phyloP scores from a whole-genome alignment of 2,888 invertebrate genomes.

The Ethmia dodecea region DNA sequence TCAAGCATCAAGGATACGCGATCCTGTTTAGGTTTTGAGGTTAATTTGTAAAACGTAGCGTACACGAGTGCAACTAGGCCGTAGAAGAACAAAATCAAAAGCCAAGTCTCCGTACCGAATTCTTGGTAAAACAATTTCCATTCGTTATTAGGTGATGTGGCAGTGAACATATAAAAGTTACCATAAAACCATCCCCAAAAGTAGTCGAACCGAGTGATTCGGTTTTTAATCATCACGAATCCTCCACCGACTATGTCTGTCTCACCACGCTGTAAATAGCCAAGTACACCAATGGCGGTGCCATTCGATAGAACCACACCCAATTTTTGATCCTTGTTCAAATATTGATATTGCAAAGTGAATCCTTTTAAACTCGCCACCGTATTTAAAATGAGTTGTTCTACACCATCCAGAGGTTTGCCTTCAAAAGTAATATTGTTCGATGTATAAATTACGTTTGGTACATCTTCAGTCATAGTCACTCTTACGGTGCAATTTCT shows the following conservation, averaged over 20 bases:
- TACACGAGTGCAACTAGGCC: background rate
- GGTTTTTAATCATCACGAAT: conserved; percentile 10
- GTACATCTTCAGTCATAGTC: conserved; percentile 10
- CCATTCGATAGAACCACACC: conserved; percentile 5
- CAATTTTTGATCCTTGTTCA: background rate
- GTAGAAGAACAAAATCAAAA: conserved; percentile 1
- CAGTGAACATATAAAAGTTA: conserved; percentile 3
- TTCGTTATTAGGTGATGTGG: background rate
- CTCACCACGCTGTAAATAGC: conserved; percentile 3
- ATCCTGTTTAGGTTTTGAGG: background rate
- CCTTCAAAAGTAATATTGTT: background rate
- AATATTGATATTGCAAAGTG: conserved; percentile 1
- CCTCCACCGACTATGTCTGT: conserved; percentile 15
- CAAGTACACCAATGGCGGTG: conserved; percentile 11
- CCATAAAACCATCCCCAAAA: conserved; percentile 9
- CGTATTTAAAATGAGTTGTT: conserved; percentile 5
- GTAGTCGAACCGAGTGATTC: conserved; percentile 12
- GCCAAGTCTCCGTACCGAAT: conserved; percentile 5
- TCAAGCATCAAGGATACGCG: conserved; percentile 1
- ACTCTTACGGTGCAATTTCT: conserved; percentile 12
- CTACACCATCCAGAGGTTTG: conserved; percentile 1
- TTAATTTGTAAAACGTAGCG: background rate
- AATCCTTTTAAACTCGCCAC: conserved; percentile 2
- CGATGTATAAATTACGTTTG: conserved; percentile 3
- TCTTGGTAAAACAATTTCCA: conserved; percentile 13